phyloP scores from a whole-genome alignment of 2,113 vertebrate genomes.

The Syngnathus scovelli region DNA sequence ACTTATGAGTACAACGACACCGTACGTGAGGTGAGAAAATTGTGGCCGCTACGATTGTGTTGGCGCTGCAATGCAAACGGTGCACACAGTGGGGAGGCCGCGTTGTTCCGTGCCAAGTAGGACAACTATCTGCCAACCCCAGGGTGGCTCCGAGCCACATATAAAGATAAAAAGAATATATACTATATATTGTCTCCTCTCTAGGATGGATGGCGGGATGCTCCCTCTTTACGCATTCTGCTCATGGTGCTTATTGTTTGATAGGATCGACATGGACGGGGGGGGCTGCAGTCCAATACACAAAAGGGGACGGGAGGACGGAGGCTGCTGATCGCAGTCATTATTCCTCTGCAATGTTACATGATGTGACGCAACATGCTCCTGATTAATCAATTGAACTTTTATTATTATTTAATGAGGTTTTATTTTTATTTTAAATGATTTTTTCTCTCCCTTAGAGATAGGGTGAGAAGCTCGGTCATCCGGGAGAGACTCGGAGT shows the following conservation, averaged over 20 bases:
- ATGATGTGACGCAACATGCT: constrained; percentile 4
- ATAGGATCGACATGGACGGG: constrained; percentile 56
- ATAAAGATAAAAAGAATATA: no score
- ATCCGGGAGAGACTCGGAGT: no score
- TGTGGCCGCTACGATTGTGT: constrained; percentile 37
- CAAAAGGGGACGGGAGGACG: constrained; percentile 13
- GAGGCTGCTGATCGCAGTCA: constrained; percentile 53
- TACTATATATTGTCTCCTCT: not conserved
- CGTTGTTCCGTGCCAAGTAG: constrained; percentile 49
- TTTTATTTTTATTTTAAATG: no score
- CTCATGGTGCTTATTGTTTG: constrained; percentile 61
- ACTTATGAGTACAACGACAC: not conserved
- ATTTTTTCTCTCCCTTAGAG: no score
- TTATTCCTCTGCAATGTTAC: constrained; percentile 50
- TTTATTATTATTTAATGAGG: no score
- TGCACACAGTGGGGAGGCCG: constrained; percentile 44
- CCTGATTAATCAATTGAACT: no score
- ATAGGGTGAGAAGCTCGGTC: no score
- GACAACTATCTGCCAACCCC: constrained; percentile 59
- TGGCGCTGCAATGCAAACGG: constrained; percentile 35
- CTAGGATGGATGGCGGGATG: constrained; percentile 22
- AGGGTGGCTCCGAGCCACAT: constrained; percentile 52
- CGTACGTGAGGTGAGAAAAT: constrained; percentile 47
- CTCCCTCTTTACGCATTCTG: constrained; percentile 58
- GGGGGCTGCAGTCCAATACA: constrained; percentile 49